Evolutionary conservation across 2,888 invertebrate species (phyloP).

Genomic region (Invenusta paracnida): DNA sequence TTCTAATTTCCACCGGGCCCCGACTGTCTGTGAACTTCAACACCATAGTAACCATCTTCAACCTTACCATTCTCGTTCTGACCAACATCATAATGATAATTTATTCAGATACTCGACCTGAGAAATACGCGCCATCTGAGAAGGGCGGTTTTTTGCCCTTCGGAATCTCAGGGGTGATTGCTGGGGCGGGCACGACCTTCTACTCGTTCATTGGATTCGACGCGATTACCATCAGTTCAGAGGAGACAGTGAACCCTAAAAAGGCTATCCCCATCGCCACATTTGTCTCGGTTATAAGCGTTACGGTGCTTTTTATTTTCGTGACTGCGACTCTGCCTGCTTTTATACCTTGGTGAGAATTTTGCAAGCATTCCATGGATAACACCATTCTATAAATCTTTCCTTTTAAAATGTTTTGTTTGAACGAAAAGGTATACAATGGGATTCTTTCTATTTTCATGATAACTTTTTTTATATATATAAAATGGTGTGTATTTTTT

Average conservation of each 20-base stretch:
- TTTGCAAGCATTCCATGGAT: no score
- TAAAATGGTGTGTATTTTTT: no score
- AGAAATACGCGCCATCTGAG: background rate
- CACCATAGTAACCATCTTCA: slow-evolving; percentile 57
- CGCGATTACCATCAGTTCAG: slow-evolving; percentile 60
- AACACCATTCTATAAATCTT: no score
- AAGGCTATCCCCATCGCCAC: slow-evolving; percentile 59
- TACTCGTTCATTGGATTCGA: slow-evolving; percentile 62
- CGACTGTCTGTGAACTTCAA: slow-evolving; percentile 60
- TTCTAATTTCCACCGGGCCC: slow-evolving; percentile 57
- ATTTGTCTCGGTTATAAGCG: background rate
- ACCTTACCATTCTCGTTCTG: slow-evolving; percentile 58
- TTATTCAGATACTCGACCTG: background rate
- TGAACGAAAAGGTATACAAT: no score
- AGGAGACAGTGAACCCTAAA: slow-evolving; percentile 59
- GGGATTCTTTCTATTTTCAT: no score
- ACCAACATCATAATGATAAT: slow-evolving; percentile 67
- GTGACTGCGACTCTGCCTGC: slow-evolving; percentile 5
- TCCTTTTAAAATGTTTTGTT: no score
- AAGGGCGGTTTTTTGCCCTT: slow-evolving; percentile 56
- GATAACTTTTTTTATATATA: no score
- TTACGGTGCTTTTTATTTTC: slow-evolving; percentile 13
- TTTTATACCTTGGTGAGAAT: slow-evolving; percentile 35
- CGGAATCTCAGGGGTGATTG: slow-evolving; percentile 58
- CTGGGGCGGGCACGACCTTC: slow-evolving; percentile 61